phyloP scores from a whole-genome alignment of 1,140 invertebrate genomes.

The Aphaenogaster rudis region DNA sequence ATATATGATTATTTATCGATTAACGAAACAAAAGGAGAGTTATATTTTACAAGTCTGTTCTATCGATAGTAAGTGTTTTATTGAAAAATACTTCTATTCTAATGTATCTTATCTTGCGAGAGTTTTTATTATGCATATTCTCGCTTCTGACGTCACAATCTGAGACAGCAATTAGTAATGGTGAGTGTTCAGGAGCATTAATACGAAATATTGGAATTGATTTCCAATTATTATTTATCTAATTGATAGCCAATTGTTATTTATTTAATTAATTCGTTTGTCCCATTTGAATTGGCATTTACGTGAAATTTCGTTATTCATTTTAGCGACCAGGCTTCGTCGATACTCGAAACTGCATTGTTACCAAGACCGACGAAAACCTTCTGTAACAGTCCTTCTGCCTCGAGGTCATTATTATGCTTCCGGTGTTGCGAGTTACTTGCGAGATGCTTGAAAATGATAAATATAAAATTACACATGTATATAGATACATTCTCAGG shows the following conservation, averaged over 20 bases:
- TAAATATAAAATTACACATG: constrained; percentile 51
- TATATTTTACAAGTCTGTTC: too few species aligned
- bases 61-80: too few species aligned
- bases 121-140: too few species aligned
- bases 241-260: neutral
- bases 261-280: neutral
- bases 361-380: neutral
- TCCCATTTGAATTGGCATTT: neutral
- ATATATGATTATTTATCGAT: too few species aligned
- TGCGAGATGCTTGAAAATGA: constrained; percentile 28
- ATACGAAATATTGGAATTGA: neutral
- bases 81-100: too few species aligned
- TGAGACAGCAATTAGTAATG: too few species aligned
- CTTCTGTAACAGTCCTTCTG: neutral
- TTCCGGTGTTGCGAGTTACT: neutral
- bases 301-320: neutral
- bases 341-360: neutral
- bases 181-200: neutral
- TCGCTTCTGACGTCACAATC: too few species aligned
- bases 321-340: neutral
- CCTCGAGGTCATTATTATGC: constrained; percentile 21
- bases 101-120: too few species aligned
- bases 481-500: neutral
- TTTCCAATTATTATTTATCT: neutral
- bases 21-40: too few species aligned